A percentile compares a stretch with the other conserved stretches of the same genome.
Conservation (phyloP, 2,797 vertebrate species). For the Xenentodon cancila region DNA sequence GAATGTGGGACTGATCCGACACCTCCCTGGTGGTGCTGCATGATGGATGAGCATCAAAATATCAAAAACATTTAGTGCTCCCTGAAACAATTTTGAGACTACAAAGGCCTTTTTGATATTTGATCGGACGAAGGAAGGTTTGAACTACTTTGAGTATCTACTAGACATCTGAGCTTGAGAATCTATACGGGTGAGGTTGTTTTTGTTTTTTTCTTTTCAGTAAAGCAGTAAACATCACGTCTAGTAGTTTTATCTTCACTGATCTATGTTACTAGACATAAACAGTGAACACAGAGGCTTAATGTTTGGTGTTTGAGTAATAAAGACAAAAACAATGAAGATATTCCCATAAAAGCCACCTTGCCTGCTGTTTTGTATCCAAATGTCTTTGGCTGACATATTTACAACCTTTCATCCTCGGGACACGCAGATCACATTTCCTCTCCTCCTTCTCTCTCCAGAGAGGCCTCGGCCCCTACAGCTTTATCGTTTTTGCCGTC, state of each 20-base stretch:
- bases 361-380: conserved; percentile 6
- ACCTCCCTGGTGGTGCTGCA: neutral
- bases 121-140: neutral
- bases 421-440: conserved; percentile 24
- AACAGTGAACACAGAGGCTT: neutral
- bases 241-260: neutral
- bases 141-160: neutral
- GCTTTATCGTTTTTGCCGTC: conserved; percentile 89
- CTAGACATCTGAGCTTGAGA: neutral
- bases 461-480: conserved; percentile 86
- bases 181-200: fast-evolving
- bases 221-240: neutral
- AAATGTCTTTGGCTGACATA: conserved; percentile 5
- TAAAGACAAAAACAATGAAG: neutral
- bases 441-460: conserved; percentile 55
- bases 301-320: conserved; percentile 19
- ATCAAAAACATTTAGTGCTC: neutral
- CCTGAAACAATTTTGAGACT: neutral
- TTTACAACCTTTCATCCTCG: conserved; percentile 20
- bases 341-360: conserved; percentile 7
- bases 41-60: neutral
- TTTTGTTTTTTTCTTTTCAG: neutral
- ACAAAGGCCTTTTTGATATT: neutral
- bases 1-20: neutral
- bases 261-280: neutral